Evolutionary conservation across 2,888 invertebrate genomes (phyloP).

Genomic region (Tromatobia lineatoria): DNA sequence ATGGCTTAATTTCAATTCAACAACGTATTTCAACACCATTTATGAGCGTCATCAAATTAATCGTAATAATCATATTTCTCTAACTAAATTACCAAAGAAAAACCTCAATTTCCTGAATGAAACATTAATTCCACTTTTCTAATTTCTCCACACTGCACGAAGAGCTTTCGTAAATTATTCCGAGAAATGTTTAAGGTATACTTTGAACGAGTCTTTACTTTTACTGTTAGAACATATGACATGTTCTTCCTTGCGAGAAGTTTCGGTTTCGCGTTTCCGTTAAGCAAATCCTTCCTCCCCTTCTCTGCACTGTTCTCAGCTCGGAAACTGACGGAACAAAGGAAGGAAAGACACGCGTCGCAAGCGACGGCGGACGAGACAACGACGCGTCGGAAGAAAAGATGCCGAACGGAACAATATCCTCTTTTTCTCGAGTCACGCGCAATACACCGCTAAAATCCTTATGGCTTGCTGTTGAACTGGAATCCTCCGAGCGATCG

Average conservation of each 20-base stretch:
- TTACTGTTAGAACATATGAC: conserved; percentile 15
- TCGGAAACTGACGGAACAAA: conserved; percentile 53
- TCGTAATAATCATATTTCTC: no score
- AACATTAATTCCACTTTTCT: no score
- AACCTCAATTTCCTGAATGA: no score
- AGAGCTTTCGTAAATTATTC: no score
- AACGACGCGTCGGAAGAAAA: conserved; percentile 1
- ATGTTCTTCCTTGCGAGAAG: conserved; percentile 28
- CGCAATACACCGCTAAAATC: not conserved
- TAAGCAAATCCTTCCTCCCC: conserved; percentile 3
- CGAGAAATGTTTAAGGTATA: no score
- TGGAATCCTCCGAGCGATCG: conserved; percentile 12
- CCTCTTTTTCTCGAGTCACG: not conserved
- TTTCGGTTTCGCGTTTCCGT: conserved; percentile 56
- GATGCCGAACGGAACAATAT: conserved; percentile 10
- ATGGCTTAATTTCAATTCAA: no score
- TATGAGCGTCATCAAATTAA: no score
- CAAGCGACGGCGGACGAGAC: conserved; percentile 29
- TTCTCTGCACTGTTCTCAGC: conserved; percentile 9
- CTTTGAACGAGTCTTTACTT: not conserved
- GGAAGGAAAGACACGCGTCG: conserved; percentile 19
- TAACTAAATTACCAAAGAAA: no score
- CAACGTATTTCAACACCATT: no score
- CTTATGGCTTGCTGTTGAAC: conserved; percentile 27
- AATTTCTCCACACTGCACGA: no score